Evolutionary conservation across 2,888 invertebrate species (phyloP), one percentile per base, ranked within the genome.

Genomic region (Chrysolina haemoptera): DNA sequence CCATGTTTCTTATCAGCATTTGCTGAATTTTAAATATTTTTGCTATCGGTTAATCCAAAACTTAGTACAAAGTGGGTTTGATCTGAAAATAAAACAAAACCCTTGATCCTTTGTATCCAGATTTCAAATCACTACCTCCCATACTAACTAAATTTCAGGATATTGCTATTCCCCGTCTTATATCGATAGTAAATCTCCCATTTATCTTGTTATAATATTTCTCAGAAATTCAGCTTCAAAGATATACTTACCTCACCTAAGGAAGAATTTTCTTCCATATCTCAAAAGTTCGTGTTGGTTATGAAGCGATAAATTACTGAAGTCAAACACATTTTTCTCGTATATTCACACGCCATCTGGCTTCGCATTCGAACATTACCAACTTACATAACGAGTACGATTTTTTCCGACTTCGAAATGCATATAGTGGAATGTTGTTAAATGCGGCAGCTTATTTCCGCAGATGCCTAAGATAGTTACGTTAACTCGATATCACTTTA

Each of bases 381-480:
- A 62, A 48, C 69, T 62, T 59, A 62, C 20, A 50, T 70, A 63
- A 63, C 63, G 41, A 41, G 27, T 69, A 35, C 40, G 46, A 20
- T n/a, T 50, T 64, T 70, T 46, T 71, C 59, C 20, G n/a, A 22
- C n/a, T 10, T 55, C 46, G 55, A 55, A 65, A 27, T n/a, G 27
- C 59, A 59, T 59, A 59, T 59, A 27, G 59, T 10, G 65, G 70
- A 71, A 71, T 65, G 70, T 65, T 69, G 69, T 63, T 70, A 62
- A 70, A 63, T 22, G 50, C 40, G n/a, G 55, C 65, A 65, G 59
- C 64, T 63, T 70, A 64, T 70, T 70, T 64, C 70, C 64, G 70
- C 64, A 70, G 55, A 71, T 71, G 65, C 65, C 65, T 46, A 65
- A 71, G 70, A 71, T 71, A 59, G 65, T 59, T 70, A 27, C 59